These are phyloP conservation scores for Lagodon rhomboides DNA, from an alignment of 2,797 vertebrate species.

Conservation along the genomic window DNA sequence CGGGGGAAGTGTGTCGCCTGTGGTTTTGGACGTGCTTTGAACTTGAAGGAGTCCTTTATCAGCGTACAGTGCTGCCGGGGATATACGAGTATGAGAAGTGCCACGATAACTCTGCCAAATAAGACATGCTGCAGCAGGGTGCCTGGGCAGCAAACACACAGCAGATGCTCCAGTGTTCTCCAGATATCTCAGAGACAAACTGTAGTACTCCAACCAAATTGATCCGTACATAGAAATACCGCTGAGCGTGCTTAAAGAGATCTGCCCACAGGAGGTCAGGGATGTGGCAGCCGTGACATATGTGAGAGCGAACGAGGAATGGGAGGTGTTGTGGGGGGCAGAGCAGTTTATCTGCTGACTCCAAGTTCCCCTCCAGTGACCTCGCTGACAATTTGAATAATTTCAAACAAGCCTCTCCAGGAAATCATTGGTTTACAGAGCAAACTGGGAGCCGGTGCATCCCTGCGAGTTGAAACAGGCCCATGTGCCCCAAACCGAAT, in stretches of 20 bases:
- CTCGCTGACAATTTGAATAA: slow-evolving; percentile 71
- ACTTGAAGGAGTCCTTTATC: slow-evolving; percentile 73
- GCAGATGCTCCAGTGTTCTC: slow-evolving; percentile 68
- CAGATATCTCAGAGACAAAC: slow-evolving; percentile 64
- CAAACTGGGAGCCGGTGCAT: slow-evolving; percentile 46
- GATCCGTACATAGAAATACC: slow-evolving; percentile 68
- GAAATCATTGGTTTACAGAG: slow-evolving; percentile 60
- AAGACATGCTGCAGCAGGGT: slow-evolving; percentile 48
- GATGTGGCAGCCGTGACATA: slow-evolving; percentile 63
- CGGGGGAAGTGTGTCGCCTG: slow-evolving; percentile 55
- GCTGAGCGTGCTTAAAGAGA: slow-evolving; percentile 67
- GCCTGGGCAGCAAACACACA: slow-evolving; percentile 57
- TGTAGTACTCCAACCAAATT: slow-evolving; percentile 58
- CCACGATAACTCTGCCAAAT: slow-evolving; percentile 66
- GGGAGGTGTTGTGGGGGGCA: not conserved
- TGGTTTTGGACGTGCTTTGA: slow-evolving; percentile 74
- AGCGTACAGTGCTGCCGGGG: slow-evolving; percentile 53
- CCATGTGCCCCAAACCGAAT: not conserved
- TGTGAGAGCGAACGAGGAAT: slow-evolving; percentile 3
- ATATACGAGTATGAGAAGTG: slow-evolving; percentile 48
- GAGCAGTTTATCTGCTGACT: slow-evolving; percentile 71
- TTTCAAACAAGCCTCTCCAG: slow-evolving; percentile 55
- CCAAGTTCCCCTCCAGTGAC: slow-evolving; percentile 67
- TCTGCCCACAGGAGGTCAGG: slow-evolving; percentile 64
- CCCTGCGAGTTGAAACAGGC: slow-evolving; percentile 10